Base-by-base conservation (phyloP, 2,113 vertebrate genomes). In the Pseudolaguvia tuberculata region DNA sequence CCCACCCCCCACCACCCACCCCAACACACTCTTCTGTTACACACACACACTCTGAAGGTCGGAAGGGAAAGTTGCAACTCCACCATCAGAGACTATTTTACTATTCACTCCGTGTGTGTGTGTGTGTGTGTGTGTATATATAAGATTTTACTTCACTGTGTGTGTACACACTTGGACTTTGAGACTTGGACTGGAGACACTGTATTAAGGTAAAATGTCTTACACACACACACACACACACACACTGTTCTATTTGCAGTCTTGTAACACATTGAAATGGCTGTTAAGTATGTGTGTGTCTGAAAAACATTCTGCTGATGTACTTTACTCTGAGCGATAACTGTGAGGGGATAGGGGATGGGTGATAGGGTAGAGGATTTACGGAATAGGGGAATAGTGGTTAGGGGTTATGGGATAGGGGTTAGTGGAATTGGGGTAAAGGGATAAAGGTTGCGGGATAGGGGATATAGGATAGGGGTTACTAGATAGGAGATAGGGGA, bases 181-280 rank as follows among this genome's bases (percentile, higher is more conserved):
- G 51, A 70, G n/a, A 70, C 51, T 52, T 71, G 21, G 53, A 57
- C 69, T 56, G 35, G 21, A 56, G 52, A 42, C 69, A 45, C 15
- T 4, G 13, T n/a, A 69, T 69, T 52, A 29, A 35, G 69, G 69
- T 71, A 71, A 71, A 27, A 71, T 21, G 15, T 55, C 29, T 23
- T 5, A 53, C 17, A 69, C 25, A 31, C 27, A 31, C 48, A 23
- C 25, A 18, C 27, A 45, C 42, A 50, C 25, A 61, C 31, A 39
- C 31, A 62, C 29, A 59, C 57, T 35, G 31, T 35, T 35, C 31
- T 35, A 35, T 35, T 35, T 35, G 31, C 31, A 35, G 31, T 35
- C 3, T 35, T 35, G 31, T 35, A 35, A 35, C 31, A 35, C 31
- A 35, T 6, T 35, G 3, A 6, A 35, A 35, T 35, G 31, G 3